A percentile compares a stretch with the other conserved stretches of the same genome.
Evolutionary conservation across 1,140 invertebrate genomes (phyloP).

Genomic region (Scaptodrosophila lebanonensis): DNA sequence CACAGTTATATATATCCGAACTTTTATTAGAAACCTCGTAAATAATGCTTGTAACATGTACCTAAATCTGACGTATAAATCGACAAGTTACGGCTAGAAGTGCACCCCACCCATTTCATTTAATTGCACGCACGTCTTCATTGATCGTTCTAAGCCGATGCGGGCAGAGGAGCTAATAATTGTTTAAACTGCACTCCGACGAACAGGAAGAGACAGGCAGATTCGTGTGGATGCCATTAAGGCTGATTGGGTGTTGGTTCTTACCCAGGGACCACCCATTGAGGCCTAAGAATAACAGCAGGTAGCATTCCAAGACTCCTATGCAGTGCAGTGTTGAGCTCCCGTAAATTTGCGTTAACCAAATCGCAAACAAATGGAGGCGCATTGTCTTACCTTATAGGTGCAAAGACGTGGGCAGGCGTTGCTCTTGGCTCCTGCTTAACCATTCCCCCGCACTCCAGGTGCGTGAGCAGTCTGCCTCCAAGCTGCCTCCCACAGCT

Average conservation of each 20-base stretch:
- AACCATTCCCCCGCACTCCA: background rate
- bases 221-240: slow-evolving; percentile 18
- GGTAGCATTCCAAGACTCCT: slow-evolving; percentile 9
- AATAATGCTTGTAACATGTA: too few species aligned
- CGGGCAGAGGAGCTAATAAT: background rate
- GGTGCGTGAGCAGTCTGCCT: slow-evolving; percentile 41
- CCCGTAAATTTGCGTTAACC: slow-evolving; percentile 56
- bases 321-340: slow-evolving; percentile 30
- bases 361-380: slow-evolving; percentile 67
- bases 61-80: too few species aligned
- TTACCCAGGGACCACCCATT: slow-evolving; percentile 42
- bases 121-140: slow-evolving; percentile 41
- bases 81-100: background rate
- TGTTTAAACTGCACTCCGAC: slow-evolving; percentile 2
- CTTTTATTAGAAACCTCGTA: too few species aligned
- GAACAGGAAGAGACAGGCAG: background rate
- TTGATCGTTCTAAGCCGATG: background rate
- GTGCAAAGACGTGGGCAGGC: slow-evolving; percentile 21
- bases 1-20: too few species aligned
- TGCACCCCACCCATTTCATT: slow-evolving; percentile 25
- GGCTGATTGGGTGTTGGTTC: background rate
- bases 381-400: slow-evolving; percentile 56
- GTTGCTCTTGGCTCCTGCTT: too few species aligned
- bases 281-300: slow-evolving; percentile 17
- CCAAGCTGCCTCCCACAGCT: slow-evolving; percentile 47